Base-by-base conservation (phyloP, 2,888 invertebrate genomes). In the Strigamia transsilvanica region DNA sequence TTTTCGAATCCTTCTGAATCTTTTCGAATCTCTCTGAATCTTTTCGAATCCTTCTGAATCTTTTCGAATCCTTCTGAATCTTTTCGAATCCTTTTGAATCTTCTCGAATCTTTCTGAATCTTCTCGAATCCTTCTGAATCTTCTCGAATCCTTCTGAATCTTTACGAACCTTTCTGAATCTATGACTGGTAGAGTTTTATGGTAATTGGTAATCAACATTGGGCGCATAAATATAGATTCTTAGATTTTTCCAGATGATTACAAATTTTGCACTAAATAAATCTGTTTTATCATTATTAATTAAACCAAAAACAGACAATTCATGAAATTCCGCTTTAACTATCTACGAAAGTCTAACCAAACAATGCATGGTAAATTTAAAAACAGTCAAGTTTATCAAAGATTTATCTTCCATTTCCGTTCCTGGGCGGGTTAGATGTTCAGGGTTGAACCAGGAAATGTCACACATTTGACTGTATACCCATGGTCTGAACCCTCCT, bases 401-500 rank as follows among this genome's bases (percentile, higher is more conserved):
- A 66, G 66, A 66, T 66, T 66, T 66, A 66, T 66, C 32, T 9
- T 66, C 27, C 27, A 66, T 27, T 66, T 66, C 13, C 66, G 7
- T 66, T 66, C 27, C 66, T 66, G 66, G 66, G 66, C 66, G 66
- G 66, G 66, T 32, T 27, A 66, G 13, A 66, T 66, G 10, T 27
- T 66, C 23, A 27, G 66, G 66, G 66, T 66, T 66, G 66, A 66
- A 66, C 66, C 66, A 66, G 66, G 66, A 66, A 66, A 66, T 66
- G 66, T 66, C 66, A 66, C 66, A 66, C 66, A 66, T 66, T 66
- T 66, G 66, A 23, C 66, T 66, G 66, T 66, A 51, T 51, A 66
- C 66, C 66, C 66, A 66, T 66, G 66, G 66, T 66, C 66, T 66
- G 66, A 66, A 66, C 66, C 66, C 66, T 66, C 66, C 66, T 27